phyloP scores from a whole-genome alignment of 2,113 vertebrate species.

The Hemiscyllium ocellatum region DNA sequence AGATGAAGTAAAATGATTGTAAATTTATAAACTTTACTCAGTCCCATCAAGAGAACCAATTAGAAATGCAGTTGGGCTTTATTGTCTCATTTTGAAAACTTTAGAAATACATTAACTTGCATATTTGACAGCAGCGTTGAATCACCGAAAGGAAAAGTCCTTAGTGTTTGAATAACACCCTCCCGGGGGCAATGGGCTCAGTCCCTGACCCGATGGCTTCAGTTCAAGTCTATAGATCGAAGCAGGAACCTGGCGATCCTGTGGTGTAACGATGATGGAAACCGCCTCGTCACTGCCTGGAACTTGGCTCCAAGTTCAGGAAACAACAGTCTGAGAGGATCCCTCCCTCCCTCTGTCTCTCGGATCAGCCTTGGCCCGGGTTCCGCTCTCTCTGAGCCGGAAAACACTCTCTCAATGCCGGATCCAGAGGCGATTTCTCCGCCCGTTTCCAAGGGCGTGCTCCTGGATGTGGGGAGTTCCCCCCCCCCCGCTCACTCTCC shows the following conservation, averaged over 20 bases:
- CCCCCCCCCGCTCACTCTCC: background rate
- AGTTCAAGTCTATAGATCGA: background rate
- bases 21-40: background rate
- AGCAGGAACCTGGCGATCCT: too few species aligned
- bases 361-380: too few species aligned
- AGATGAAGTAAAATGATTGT: too few species aligned
- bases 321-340: too few species aligned
- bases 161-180: background rate
- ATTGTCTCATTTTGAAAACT: background rate
- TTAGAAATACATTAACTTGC: background rate
- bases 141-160: background rate
- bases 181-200: background rate
- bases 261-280: too few species aligned
- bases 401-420: too few species aligned
- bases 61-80: background rate
- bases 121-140: background rate
- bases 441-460: too few species aligned
- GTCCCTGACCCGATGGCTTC: background rate
- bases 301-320: too few species aligned
- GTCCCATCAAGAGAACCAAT: background rate
- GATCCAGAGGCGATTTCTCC: too few species aligned
- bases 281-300: too few species aligned
- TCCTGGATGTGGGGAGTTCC: too few species aligned
- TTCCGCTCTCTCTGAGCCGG: too few species aligned
- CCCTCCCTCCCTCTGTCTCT: background rate